These are phyloP conservation scores for Eupeodes luniger DNA, from an alignment of 2,888 invertebrate genomes.

Conservation along the genomic window DNA sequence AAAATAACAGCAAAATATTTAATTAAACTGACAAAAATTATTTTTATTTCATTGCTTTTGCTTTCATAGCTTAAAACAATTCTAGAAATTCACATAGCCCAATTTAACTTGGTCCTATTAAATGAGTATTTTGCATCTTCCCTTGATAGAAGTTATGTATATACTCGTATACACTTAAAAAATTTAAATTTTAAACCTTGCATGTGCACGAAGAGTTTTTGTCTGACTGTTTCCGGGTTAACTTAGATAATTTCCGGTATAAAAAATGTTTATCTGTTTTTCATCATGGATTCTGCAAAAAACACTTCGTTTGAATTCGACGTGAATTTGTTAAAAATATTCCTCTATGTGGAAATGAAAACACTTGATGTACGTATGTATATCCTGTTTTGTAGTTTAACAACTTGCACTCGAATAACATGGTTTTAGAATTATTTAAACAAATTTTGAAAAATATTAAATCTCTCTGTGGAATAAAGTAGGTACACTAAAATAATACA, in stretches of 20 bases:
- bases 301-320: neutral
- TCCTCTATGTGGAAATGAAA: neutral
- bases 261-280: neutral
- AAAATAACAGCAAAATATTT: neutral
- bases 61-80: neutral
- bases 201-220: slow-evolving; percentile 5
- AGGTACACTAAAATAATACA: no score
- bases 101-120: neutral
- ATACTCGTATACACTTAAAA: neutral
- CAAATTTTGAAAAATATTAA: no score
- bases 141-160: neutral
- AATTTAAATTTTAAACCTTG: neutral
- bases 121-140: neutral
- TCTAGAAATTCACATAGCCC: neutral
- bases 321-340: neutral
- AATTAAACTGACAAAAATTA: neutral
- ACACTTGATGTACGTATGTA: neutral
- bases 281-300: neutral
- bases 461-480: no score
- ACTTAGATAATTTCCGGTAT: neutral
- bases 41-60: neutral
- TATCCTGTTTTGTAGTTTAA: no score
- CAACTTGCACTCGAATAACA: no score
- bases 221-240: neutral
- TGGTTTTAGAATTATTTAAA: no score